Evolutionary conservation across 2,797 vertebrate genomes (phyloP).

Genomic region (Gallinago solitaria): DNA sequence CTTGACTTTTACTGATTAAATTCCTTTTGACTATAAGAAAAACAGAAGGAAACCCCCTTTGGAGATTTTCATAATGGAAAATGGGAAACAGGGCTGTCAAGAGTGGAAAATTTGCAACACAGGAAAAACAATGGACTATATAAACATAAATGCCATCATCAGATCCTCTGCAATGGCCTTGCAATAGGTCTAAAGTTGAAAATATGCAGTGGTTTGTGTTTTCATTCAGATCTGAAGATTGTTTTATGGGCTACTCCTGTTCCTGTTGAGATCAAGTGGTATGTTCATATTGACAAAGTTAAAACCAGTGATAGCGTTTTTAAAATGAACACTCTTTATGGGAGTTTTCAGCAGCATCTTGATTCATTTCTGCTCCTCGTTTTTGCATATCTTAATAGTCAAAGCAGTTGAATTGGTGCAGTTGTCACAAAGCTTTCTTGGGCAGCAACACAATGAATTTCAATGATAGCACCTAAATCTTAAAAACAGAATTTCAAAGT

Average conservation of each 20-base stretch:
- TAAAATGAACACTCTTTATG: neutral
- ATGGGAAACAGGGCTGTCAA: slow-evolving; percentile 51
- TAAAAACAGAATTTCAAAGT: slow-evolving; percentile 12
- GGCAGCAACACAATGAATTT: neutral
- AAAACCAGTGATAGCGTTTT: slow-evolving; percentile 19
- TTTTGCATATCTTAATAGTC: slow-evolving; percentile 9
- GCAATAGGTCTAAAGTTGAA: slow-evolving; percentile 55
- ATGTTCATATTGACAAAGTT: slow-evolving; percentile 44
- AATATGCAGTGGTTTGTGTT: slow-evolving; percentile 56
- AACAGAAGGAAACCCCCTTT: slow-evolving; percentile 60
- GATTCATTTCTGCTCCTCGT: slow-evolving; percentile 18
- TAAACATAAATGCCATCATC: slow-evolving; percentile 56
- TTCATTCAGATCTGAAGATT: slow-evolving; percentile 52
- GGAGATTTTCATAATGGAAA: slow-evolving; percentile 62
- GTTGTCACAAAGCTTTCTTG: slow-evolving; percentile 19
- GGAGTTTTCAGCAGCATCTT: slow-evolving; percentile 38
- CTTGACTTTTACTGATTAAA: slow-evolving; percentile 60
- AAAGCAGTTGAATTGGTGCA: neutral
- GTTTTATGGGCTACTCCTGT: slow-evolving; percentile 1
- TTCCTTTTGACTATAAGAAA: slow-evolving; percentile 60
- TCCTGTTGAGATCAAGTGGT: slow-evolving; percentile 26
- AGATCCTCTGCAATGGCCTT: slow-evolving; percentile 39
- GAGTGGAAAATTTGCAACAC: slow-evolving; percentile 54
- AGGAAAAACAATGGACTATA: slow-evolving; percentile 59
- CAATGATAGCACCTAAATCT: slow-evolving; percentile 1